Conservation (phyloP, 2,888 invertebrate species). For the Mycalesis mineus region DNA sequence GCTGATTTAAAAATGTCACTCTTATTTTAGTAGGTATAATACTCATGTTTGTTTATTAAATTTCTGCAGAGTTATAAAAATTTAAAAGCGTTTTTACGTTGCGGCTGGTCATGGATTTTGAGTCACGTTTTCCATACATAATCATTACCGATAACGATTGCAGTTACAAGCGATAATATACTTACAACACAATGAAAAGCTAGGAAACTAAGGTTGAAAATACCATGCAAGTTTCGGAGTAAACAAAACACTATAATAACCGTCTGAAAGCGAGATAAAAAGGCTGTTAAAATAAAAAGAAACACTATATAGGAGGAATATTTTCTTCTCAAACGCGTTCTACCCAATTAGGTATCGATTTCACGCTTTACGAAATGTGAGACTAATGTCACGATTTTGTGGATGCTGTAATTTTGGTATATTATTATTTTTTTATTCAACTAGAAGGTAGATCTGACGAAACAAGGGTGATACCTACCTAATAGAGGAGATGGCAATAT, state of each 20-base stretch:
- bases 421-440: no score
- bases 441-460: no score
- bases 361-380: neutral
- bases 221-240: neutral
- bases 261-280: constrained; percentile 6
- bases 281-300: constrained; percentile 6
- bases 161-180: constrained; percentile 11
- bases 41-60: constrained; percentile 18
- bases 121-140: constrained; percentile 31
- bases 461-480: no score
- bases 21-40: neutral
- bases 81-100: constrained; percentile 28
- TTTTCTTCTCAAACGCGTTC: constrained; percentile 1
- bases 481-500: no score
- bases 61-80: constrained; percentile 24
- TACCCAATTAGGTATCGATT: constrained; percentile 5
- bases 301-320: neutral
- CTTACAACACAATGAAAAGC: neutral
- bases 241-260: constrained; percentile 21
- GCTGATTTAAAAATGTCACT: neutral
- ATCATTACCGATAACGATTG: constrained; percentile 23
- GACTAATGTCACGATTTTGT: neutral
- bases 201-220: neutral
- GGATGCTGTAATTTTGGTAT: neutral
- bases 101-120: constrained; percentile 34